Percentiles rank a stretch among this genome's conserved stretches.
Evolutionary conservation across 2,797 vertebrate species (phyloP).

Genomic region (Schizopygopsis malacanthus): DNA sequence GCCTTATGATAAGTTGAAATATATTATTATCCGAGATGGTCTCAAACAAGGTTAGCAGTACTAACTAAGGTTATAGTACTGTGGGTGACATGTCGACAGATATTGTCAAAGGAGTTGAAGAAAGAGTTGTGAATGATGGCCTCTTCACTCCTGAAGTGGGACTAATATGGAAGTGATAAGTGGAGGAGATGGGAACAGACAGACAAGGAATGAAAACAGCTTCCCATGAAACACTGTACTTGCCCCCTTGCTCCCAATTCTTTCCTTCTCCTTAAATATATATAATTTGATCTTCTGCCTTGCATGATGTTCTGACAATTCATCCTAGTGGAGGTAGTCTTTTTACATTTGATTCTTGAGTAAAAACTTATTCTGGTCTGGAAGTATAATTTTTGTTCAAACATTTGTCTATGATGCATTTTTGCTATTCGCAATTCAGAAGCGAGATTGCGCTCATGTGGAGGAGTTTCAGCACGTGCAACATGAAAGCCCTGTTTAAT

Average conservation of each 20-base stretch:
- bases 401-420: too few species aligned
- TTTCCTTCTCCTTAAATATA: background rate
- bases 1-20: background rate
- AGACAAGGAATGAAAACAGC: slow-evolving; percentile 18
- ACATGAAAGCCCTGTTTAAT: too few species aligned
- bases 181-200: slow-evolving; percentile 6
- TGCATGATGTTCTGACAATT: background rate
- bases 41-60: background rate
- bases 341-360: slow-evolving; percentile 5
- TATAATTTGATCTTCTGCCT: slow-evolving; percentile 13
- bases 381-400: background rate
- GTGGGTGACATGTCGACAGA: background rate
- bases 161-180: background rate
- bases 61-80: too few species aligned
- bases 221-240: background rate
- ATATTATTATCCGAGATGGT: background rate
- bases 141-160: background rate
- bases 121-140: slow-evolving; percentile 13
- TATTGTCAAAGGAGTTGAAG: background rate
- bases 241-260: background rate
- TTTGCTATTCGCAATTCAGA: too few species aligned
- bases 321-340: background rate
- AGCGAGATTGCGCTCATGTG: too few species aligned
- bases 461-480: too few species aligned
- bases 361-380: slow-evolving; percentile 4